Evolutionary conservation across 2,113 vertebrate genomes (phyloP), one percentile per base, ranked within the genome.

Genomic region (Hymenochirus boettgeri): DNA sequence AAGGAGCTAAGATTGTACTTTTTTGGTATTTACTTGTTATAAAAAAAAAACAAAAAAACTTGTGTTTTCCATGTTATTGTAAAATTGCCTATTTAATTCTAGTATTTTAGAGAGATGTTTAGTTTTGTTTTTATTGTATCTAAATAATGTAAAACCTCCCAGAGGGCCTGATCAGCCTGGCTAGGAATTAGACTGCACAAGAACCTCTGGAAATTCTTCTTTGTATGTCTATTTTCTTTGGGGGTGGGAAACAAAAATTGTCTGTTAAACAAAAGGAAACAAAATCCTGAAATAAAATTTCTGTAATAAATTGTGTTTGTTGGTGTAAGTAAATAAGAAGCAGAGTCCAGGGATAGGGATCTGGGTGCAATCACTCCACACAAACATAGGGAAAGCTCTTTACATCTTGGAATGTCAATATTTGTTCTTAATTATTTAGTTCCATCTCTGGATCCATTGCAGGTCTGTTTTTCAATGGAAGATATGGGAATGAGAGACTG

Each of bases 231-330:
- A 87, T 94, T 93, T 89, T 76, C 82, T 88, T 90, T 82, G 88
- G 90, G n/a, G n/a, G n/a, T n/a, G n/a, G n/a, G n/a, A n/a, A n/a
- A 89, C 58, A 86, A 76, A 89, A 89, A 86, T 91, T 93, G 92
- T 93, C 90, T 96, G 94, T 91, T 71, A 78, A 92, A 82, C 90
- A 63, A 63, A 53, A 63, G 88, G 10, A 31, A 42, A 63, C 31
- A 53, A 56, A 88, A 93, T 95, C 93, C 92, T 93, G 88, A 85
- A 99, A 99, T 98, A 98, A 99, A 99, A 90, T 91, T 96, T 94
- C 90, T 91, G 90, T 92, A 96, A 88, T 86, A 88, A 86, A 82
- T 90, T 83, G 76, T 79, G 76, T 24, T 27, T 58, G 27, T 17
- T 51, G 37, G 56, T 47, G 52, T n/a, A 78, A 86, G 65, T 73